Base-by-base conservation (phyloP, 2,888 invertebrate species). In the Pyrrhia umbra region DNA sequence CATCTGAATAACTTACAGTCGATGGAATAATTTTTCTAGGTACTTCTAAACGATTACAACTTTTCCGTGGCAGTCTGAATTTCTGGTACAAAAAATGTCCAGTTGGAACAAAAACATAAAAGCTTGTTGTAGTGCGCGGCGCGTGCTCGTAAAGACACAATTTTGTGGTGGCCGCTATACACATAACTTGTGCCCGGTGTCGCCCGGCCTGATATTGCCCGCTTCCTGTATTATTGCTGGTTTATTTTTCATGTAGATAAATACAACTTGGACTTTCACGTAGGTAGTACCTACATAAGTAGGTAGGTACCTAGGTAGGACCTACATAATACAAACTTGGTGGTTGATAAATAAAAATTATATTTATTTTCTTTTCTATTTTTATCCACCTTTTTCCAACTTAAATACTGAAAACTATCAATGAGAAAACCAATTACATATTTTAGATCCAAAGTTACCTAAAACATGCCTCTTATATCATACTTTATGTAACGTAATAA, bases 101-200 rank as follows among this genome's bases (percentile, higher is more conserved):
- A 56, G 39, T 56, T 65, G 54, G 54, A 72, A 71, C 67, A 69
- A 74, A 70, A 70, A 68, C 40, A 70, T 55, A 51, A 70, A 70
- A 45, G 59, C 59, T 55, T 40, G 65, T 62, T 42, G 67, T 57
- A 67, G 67, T 51, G 51, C 58, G 20, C 39, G 45, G 45, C 58
- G 67, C 54, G 51, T 61, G 63, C 63, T 69, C 62, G 62, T 69
- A 81, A 75, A 80, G 77, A 78, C 72, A 72, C 68, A 54, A 64
- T 75, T 77, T 68, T 77, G 83, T 77, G 76, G 82, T 72, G 72
- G 70, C 68, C 80, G 74, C 76, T 68, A 73, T 77, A 81, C 80
- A 78, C 79, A 79, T 79, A 82, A 80, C 79, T 81, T 67, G 79
- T 72, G 78, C 77, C 70, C 77, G 59, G 72, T 71, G 72, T 71